Base-by-base conservation (phyloP, 2,113 vertebrate species). In the Oryzias celebensis region DNA sequence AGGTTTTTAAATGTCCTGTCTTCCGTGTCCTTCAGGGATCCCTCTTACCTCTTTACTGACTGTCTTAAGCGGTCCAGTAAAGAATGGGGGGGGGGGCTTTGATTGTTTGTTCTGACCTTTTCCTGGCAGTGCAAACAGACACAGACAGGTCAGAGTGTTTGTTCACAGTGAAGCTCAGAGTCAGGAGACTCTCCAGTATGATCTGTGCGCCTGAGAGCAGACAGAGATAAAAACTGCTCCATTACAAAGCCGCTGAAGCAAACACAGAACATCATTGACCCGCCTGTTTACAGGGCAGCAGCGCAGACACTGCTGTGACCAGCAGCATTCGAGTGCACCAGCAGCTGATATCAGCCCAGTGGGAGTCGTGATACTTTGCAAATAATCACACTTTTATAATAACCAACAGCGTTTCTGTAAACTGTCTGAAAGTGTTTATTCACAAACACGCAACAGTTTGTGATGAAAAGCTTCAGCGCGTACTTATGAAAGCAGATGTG, bases 341-440 rank as follows among this genome's bases (percentile, higher is more conserved):
- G 65, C 65, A 69, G 49, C 59, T 13, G 16, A 43, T 64, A 24
- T 80, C 60, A 85, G 76, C 51, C 74, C 48, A 81, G 71, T 57
- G 59, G 75, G 63, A 44, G 63, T 66, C 48, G 54, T 68, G 52
- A 50, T 14, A 47, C 49, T 73, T 46, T 59, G 52, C 31, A 24
- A 74, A 61, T 58, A 74, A 68, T 52, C 60, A 63, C 73, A 71
- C 54, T 58, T 23, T 4, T 23, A 63, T 70, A 58, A 73, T 56
- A 58, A 73, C 68, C 68, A 55, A 64, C 47, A 55, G 52, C 68
- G 58, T 43, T 51, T 36, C 13, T 22, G 28, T 47, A 58, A 80
- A 85, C 74, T 83, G 86, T 84, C 87, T 84, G 57, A 88, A 87
- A 79, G 66, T 65, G 56, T 60, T 78, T 51, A 85, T 78, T 49